Conservation (phyloP, 2,113 vertebrate species). For the Perca flavescens region DNA sequence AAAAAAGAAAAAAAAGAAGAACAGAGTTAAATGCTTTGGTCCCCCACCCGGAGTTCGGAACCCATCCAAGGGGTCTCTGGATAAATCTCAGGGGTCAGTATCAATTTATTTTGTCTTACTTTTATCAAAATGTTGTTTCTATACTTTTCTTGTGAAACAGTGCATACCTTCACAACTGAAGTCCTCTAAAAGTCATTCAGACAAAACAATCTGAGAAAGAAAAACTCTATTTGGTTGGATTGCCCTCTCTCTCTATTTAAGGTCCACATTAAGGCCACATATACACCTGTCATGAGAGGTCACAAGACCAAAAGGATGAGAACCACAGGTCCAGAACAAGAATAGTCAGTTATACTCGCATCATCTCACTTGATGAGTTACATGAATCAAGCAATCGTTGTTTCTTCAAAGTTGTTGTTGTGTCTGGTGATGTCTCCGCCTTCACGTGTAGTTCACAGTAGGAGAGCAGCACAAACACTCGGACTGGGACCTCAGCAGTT, state of each 20-base stretch:
- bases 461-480: constrained; percentile 15
- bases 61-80: not conserved
- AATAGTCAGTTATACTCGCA: not conserved
- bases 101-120: not conserved
- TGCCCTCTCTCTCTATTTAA: not conserved
- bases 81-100: not conserved
- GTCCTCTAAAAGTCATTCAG: not conserved
- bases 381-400: not conserved
- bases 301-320: not conserved
- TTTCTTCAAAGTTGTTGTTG: constrained; percentile 4
- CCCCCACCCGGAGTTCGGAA: not conserved
- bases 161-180: not conserved
- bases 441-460: not conserved
- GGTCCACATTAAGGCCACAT: not conserved
- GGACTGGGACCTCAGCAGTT: constrained; percentile 51
- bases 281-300: not conserved
- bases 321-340: not conserved
- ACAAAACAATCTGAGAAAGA: not conserved
- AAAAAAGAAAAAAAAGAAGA: not conserved
- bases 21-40: not conserved
- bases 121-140: not conserved
- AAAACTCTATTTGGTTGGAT: not conserved
- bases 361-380: not conserved
- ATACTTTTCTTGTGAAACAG: not conserved
- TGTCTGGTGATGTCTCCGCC: not conserved